Evolutionary conservation across 2,888 invertebrate genomes (phyloP).

Genomic region (Altica lythri): DNA sequence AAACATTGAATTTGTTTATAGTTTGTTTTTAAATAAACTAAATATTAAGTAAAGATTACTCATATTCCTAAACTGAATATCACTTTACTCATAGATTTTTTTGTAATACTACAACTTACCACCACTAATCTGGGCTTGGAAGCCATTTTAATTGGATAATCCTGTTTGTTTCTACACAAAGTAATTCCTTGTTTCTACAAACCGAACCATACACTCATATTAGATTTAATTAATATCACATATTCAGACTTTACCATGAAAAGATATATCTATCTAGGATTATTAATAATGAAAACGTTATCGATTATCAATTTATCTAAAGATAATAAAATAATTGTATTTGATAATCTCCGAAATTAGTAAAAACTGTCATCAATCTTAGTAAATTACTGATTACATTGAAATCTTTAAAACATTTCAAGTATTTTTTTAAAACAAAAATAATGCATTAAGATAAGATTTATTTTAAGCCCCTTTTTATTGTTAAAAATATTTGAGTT

Average conservation of each 20-base stretch:
- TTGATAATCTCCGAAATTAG: background rate
- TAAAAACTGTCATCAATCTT: constrained; percentile 1
- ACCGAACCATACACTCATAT: no score
- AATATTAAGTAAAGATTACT: no score
- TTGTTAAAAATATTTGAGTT: no score
- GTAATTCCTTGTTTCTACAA: no score
- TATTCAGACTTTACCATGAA: background rate
- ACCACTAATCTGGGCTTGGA: constrained; percentile 12
- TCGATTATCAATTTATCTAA: constrained; percentile 4
- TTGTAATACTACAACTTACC: no score
- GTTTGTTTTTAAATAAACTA: no score
- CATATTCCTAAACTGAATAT: no score
- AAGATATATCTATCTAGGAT: constrained; percentile 7
- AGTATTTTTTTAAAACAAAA: background rate
- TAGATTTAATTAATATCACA: background rate
- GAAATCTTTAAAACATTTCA: background rate
- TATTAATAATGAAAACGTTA: constrained; percentile 9
- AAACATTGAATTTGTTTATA: no score
- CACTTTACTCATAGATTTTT: no score
- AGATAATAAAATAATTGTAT: background rate
- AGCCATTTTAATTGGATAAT: no score
- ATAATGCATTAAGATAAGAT: background rate
- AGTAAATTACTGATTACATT: background rate
- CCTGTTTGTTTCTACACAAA: no score
- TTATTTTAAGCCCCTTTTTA: no score